A percentile compares a stretch with the other conserved stretches of the same genome.
These are phyloP conservation scores for Hyles vespertilio DNA, from an alignment of 1,140 invertebrate genomes.

Conservation along the genomic window DNA sequence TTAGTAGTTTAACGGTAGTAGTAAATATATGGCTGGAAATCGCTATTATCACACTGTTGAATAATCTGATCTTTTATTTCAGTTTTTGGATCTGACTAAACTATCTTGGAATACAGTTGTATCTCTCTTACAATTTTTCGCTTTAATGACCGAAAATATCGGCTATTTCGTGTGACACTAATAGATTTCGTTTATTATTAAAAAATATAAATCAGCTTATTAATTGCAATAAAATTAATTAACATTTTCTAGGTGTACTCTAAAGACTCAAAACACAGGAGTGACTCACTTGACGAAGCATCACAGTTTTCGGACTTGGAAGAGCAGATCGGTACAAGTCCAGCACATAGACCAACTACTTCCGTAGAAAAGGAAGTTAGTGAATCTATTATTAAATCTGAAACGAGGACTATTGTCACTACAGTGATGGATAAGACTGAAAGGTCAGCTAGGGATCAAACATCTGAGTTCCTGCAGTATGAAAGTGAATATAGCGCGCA, in stretches of 20 bases:
- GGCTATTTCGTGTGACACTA: no score
- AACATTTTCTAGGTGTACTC: slow-evolving; percentile 42
- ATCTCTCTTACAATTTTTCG: no score
- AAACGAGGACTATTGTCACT: slow-evolving; percentile 28
- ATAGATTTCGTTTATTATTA: no score
- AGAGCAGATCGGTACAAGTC: slow-evolving; percentile 68
- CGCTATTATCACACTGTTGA: no score
- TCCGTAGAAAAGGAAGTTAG: slow-evolving; percentile 34
- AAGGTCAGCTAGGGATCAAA: slow-evolving; percentile 30
- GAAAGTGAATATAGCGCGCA: slow-evolving; percentile 57
- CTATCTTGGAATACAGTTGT: no score
- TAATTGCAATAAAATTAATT: no score
- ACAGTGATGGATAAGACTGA: slow-evolving; percentile 23
- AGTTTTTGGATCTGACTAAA: no score
- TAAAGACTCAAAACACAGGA: slow-evolving; percentile 66
- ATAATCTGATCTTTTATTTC: no score
- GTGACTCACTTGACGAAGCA: slow-evolving; percentile 72
- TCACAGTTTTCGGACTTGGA: slow-evolving; percentile 75
- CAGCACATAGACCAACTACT: slow-evolving; percentile 41
- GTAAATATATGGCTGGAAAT: no score
- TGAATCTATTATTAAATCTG: slow-evolving; percentile 22
- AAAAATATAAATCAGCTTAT: no score
- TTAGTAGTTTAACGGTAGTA: no score
- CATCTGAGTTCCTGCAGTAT: slow-evolving; percentile 56
- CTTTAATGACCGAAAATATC: no score